A percentile compares a stretch with the other conserved stretches of the same genome.
Evolutionary conservation across 2,888 invertebrate genomes (phyloP).

Genomic region (Tachystola acroxantha): DNA sequence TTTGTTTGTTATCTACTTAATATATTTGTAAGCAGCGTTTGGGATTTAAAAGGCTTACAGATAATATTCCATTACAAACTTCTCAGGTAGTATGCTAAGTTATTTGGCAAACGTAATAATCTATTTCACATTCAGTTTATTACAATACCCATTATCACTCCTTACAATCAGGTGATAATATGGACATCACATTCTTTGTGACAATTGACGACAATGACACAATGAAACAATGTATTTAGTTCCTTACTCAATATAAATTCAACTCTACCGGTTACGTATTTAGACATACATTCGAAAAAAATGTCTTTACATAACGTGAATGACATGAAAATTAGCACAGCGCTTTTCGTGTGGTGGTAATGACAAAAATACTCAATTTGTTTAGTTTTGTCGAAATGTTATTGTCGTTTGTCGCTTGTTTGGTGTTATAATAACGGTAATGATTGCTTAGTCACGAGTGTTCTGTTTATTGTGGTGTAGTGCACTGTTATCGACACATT

Average conservation of each 20-base stretch:
- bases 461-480: constrained; percentile 12
- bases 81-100: no score
- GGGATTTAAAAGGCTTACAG: no score
- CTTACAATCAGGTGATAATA: constrained; percentile 33
- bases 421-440: constrained; percentile 19
- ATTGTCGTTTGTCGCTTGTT: constrained; percentile 44
- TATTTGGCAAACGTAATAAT: constrained; percentile 12
- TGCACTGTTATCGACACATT: no score
- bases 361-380: constrained; percentile 25
- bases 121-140: constrained; percentile 15
- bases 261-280: constrained; percentile 3
- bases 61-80: no score
- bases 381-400: constrained; percentile 27
- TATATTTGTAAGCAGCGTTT: no score
- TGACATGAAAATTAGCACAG: constrained; percentile 32
- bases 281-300: constrained; percentile 3
- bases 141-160: constrained; percentile 18
- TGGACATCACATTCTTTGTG: constrained; percentile 42
- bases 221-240: constrained; percentile 19
- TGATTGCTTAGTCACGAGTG: constrained; percentile 41
- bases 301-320: constrained; percentile 19
- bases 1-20: no score
- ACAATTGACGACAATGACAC: constrained; percentile 38
- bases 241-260: constrained; percentile 3
- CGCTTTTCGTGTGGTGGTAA: constrained; percentile 42